Evolutionary conservation across 2,888 invertebrate genomes (phyloP).

Genomic region (Orchesella flavescens): DNA sequence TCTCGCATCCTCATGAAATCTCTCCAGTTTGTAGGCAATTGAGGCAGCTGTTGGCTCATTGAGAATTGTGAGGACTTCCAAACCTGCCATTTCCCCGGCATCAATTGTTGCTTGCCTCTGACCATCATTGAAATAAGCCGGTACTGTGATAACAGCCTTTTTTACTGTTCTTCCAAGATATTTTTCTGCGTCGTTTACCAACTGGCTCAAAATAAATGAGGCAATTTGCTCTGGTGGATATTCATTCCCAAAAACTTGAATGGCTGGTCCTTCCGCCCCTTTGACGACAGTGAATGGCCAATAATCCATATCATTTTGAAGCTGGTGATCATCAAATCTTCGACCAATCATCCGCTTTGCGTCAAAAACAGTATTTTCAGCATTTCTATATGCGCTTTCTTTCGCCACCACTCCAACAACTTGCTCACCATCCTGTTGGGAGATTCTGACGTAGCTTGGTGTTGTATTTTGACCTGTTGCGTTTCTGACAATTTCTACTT

Average conservation of each 20-base stretch:
- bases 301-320: too few species aligned
- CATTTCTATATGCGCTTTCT: slow-evolving; percentile 77
- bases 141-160: too few species aligned
- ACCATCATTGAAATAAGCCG: too few species aligned
- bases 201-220: slow-evolving; percentile 24
- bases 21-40: too few species aligned
- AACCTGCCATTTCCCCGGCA: too few species aligned
- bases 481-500: slow-evolving; percentile 61
- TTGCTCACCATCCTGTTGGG: slow-evolving; percentile 71
- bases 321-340: background rate
- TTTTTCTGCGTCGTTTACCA: too few species aligned
- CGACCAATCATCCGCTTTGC: slow-evolving; percentile 74
- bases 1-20: too few species aligned
- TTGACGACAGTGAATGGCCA: slow-evolving; percentile 35
- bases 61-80: too few species aligned
- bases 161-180: too few species aligned
- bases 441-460: slow-evolving; percentile 60
- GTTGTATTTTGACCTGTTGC: slow-evolving; percentile 40
- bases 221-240: slow-evolving; percentile 51
- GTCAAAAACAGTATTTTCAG: slow-evolving; percentile 85
- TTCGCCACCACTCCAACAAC: slow-evolving; percentile 54
- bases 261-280: slow-evolving; percentile 15
- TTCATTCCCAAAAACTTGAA: slow-evolving; percentile 22
- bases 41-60: too few species aligned
- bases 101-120: too few species aligned